These are phyloP conservation scores for Nycticryphes semicollaris DNA, from an alignment of 2,113 vertebrate genomes.

Conservation along the genomic window DNA sequence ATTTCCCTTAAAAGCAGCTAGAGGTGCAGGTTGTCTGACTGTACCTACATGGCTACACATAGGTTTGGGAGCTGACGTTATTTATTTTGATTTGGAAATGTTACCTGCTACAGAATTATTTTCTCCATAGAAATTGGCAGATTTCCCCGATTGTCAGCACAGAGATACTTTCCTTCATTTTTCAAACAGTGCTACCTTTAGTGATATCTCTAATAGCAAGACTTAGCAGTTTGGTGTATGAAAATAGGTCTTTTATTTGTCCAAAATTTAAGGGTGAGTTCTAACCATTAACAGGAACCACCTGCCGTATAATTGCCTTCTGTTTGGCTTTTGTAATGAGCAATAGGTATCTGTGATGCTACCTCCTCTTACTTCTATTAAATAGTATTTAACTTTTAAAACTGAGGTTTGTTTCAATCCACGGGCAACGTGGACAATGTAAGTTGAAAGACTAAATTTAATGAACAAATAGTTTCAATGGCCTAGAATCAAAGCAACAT, in stretches of 20 bases:
- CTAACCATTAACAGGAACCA: background rate
- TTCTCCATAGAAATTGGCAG: background rate
- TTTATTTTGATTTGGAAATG: background rate
- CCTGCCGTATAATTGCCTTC: background rate
- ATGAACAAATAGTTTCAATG: background rate
- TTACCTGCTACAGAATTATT: background rate
- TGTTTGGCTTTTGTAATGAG: background rate
- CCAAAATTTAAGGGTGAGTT: background rate
- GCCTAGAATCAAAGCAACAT: background rate
- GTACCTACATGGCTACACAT: background rate
- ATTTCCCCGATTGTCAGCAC: background rate
- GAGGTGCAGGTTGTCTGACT: background rate
- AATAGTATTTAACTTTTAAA: background rate
- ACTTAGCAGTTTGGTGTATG: background rate
- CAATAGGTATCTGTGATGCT: background rate
- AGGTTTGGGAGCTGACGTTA: background rate
- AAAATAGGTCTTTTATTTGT: background rate
- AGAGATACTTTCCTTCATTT: background rate
- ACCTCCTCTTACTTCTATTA: background rate
- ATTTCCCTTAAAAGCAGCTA: background rate
- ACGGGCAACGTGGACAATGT: background rate
- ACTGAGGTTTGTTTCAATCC: background rate
- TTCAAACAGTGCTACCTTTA: background rate
- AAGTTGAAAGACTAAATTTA: background rate
- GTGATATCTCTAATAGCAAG: no score